Conservation (phyloP, 2,113 vertebrate genomes). For the Stercorarius parasiticus region DNA sequence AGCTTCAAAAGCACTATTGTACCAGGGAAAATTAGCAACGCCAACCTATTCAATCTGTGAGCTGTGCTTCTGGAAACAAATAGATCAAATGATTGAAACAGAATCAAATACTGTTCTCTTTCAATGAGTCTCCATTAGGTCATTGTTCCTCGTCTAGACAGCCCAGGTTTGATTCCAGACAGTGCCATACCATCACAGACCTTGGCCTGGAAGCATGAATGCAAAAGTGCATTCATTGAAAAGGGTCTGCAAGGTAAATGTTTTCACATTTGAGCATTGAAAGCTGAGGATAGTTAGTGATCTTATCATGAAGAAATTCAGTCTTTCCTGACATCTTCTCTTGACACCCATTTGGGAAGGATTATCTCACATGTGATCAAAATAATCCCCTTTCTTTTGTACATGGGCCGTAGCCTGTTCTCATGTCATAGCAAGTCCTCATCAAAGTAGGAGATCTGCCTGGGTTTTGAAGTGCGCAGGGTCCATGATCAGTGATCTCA, state of each 20-base stretch:
- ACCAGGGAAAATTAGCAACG: background rate
- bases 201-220: background rate
- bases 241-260: background rate
- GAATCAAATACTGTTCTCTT: conserved; percentile 10
- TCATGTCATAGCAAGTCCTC: background rate
- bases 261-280: background rate
- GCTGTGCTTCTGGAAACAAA: background rate
- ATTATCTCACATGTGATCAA: background rate
- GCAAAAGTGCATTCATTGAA: background rate
- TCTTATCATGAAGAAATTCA: background rate
- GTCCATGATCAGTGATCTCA: background rate
- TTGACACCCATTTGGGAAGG: background rate
- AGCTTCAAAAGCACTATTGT: background rate
- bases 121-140: background rate
- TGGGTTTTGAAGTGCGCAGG: background rate
- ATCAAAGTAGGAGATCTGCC: background rate
- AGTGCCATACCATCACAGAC: background rate
- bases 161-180: conserved; percentile 8
- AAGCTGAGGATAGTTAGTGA: background rate
- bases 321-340: background rate
- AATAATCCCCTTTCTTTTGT: background rate
- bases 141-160: conserved; percentile 17
- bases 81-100: conserved; percentile 33
- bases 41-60: background rate
- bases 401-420: background rate